Conservation (phyloP, 1,140 invertebrate species). For the Trachymyrmex septentrionalis region DNA sequence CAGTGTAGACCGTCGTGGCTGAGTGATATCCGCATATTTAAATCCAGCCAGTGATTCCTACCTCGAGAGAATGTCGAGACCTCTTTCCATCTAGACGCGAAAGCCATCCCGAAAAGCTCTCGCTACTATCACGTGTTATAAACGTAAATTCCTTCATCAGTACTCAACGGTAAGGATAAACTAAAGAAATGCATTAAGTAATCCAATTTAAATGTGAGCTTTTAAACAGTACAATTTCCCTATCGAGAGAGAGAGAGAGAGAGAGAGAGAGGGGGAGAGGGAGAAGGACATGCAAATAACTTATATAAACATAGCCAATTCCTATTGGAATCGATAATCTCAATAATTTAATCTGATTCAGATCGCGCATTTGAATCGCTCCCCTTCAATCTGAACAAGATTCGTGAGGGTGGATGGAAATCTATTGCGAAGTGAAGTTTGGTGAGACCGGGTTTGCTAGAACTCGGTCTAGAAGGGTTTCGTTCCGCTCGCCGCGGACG, state of each 20-base stretch:
- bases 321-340: conserved; percentile 2
- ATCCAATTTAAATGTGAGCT: not conserved
- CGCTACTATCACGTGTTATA: not conserved
- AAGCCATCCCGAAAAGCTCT: not conserved
- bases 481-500: conserved; percentile 12
- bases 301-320: conserved; percentile 8
- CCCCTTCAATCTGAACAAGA: conserved; percentile 29
- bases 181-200: not conserved
- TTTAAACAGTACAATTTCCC: not conserved
- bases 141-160: not conserved
- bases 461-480: conserved; percentile 19
- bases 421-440: not conserved
- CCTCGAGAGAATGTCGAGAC: conserved; percentile 7
- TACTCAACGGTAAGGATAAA: not conserved
- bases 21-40: conserved; percentile 32
- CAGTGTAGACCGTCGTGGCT: conserved; percentile 11
- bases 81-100: not conserved
- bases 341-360: conserved; percentile 29
- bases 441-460: not conserved
- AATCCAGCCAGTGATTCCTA: conserved; percentile 24
- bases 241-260: no score
- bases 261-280: no score
- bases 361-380: conserved; percentile 4
- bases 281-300: not conserved
- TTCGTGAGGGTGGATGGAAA: conserved; percentile 9